phyloP scores from a whole-genome alignment of 2,113 vertebrate genomes.

The Ctenomys sociabilis region DNA sequence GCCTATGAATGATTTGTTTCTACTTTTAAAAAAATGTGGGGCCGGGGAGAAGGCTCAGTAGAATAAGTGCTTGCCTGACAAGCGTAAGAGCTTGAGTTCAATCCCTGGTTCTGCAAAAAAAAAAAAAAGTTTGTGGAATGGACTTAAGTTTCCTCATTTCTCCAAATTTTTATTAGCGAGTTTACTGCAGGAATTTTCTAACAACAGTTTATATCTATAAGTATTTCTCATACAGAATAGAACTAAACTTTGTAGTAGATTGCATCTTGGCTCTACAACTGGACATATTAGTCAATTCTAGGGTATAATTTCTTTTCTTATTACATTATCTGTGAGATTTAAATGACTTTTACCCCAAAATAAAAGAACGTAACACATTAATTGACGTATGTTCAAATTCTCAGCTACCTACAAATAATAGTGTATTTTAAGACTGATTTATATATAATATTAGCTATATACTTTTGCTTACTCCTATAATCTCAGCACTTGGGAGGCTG shows the following conservation, averaged over 20 bases:
- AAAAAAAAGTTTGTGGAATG: not conserved
- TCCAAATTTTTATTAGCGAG: not conserved
- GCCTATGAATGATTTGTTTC: not conserved
- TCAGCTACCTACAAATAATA: not conserved
- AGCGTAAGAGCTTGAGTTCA: too few species aligned
- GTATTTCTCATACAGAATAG: not conserved
- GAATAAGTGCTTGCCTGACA: too few species aligned
- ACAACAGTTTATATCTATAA: not conserved
- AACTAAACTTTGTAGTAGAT: not conserved
- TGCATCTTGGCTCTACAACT: not conserved
- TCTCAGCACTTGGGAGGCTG: not conserved
- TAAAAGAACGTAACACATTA: not conserved
- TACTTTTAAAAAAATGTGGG: too few species aligned
- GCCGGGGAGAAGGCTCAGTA: too few species aligned
- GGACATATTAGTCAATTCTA: not conserved
- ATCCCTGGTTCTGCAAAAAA: too few species aligned
- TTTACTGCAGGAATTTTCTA: not conserved
- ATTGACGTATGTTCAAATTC: not conserved
- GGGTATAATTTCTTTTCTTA: not conserved
- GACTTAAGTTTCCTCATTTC: not conserved
- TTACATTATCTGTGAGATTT: conserved; percentile 8
- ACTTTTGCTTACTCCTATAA: not conserved
- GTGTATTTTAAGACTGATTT: not conserved
- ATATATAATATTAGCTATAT: not conserved
- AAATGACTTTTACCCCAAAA: not conserved